phyloP scores from a whole-genome alignment of 2,113 vertebrate species.

The Cettia cetti region DNA sequence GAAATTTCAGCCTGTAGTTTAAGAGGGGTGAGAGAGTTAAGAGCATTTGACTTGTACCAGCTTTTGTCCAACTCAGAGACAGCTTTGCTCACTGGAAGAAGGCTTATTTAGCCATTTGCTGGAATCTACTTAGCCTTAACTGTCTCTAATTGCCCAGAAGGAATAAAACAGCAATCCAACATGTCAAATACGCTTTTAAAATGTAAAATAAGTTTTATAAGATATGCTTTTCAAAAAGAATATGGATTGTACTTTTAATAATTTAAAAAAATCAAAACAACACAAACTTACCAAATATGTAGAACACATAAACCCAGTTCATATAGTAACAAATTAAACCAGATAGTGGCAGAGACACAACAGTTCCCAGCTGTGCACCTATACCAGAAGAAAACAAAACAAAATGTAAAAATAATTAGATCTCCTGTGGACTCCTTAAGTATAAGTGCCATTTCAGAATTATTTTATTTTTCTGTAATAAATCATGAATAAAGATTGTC shows the following conservation, averaged over 20 bases:
- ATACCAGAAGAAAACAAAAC: slow-evolving; percentile 36
- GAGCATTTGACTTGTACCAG: slow-evolving; percentile 14
- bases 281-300: slow-evolving; percentile 87
- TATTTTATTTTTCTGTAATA: background rate
- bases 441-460: background rate
- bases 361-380: slow-evolving; percentile 95
- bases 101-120: background rate
- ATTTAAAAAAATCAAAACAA: background rate
- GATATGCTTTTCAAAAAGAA: background rate
- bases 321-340: slow-evolving; percentile 94
- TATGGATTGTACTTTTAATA: background rate
- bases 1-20: slow-evolving; percentile 15
- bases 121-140: background rate
- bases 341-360: slow-evolving; percentile 89
- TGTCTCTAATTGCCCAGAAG: background rate
- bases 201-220: background rate
- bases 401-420: background rate
- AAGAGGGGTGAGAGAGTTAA: background rate
- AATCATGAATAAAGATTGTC: background rate
- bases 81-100: background rate
- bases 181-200: background rate
- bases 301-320: slow-evolving; percentile 95
- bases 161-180: background rate
- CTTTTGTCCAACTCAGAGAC: background rate
- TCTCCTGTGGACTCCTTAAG: background rate